Conservation (phyloP, 2,113 vertebrate species). For the Lasiurus cinereus region DNA sequence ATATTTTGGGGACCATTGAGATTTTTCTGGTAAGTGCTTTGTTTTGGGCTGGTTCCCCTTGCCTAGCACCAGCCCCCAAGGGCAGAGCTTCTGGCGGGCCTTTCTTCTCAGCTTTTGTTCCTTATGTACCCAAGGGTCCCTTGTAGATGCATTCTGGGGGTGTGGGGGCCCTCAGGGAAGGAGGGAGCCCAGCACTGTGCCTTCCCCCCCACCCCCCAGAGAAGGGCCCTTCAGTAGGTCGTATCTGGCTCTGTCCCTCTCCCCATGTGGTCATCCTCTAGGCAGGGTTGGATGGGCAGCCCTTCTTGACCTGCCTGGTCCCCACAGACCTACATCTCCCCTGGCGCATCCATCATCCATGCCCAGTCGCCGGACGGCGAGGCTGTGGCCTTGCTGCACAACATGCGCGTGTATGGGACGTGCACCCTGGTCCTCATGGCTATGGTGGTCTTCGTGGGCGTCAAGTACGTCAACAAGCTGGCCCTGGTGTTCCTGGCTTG, state of each 20-base stretch:
- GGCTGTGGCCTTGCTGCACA: constrained; percentile 91
- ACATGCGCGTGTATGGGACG: constrained; percentile 97
- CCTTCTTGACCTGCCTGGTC: fast-evolving
- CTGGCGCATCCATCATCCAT: constrained; percentile 93
- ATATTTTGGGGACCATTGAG: constrained; percentile 98
- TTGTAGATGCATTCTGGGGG: fast-evolving
- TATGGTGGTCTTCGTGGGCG: constrained; percentile 96
- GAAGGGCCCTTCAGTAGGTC: neutral
- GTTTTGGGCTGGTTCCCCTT: no score
- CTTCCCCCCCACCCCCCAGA: neutral
- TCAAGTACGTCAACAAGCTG: constrained; percentile 98
- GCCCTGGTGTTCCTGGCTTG: constrained; percentile 96
- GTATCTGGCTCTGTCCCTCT: no score
- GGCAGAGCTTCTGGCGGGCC: no score
- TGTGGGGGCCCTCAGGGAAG: neutral
- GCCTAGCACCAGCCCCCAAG: neutral
- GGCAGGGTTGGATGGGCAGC: neutral
- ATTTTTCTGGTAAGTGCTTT: constrained; percentile 94
- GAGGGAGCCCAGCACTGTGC: neutral
- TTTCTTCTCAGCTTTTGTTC: neutral
- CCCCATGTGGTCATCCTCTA: fast-evolving
- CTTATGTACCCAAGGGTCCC: no score
- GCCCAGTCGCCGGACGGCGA: constrained; percentile 84
- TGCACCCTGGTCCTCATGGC: constrained; percentile 94
- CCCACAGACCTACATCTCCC: constrained; percentile 95